Evolutionary conservation across 1,140 invertebrate genomes (phyloP), one percentile per base, ranked within the genome.

Genomic region (Bombus picipes): DNA sequence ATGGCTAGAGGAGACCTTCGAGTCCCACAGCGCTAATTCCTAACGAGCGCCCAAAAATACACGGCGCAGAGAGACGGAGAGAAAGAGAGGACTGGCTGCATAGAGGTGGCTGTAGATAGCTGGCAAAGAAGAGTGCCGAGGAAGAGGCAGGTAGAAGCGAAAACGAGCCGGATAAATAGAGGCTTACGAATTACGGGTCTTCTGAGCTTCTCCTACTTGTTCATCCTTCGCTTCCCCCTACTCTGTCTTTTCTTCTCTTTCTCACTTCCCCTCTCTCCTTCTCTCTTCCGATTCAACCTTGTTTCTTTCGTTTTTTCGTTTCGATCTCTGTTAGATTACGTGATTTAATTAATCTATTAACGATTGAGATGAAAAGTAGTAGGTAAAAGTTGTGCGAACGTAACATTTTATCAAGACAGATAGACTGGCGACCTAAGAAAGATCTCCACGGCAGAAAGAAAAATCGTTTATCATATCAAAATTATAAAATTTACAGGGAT

Each of bases 11-110:
- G 74, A 83, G 75, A 79, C 81, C 81, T 87, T 83, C 74, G 73
- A 73, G 80, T 65, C 37, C n/a, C 39, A 65, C 79, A 25, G 66
- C 43, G 81, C 81, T 83, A 87, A 87, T 78, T 87, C 85, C 81
- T 83, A 84, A 87, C 81, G 81, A 77, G 75, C 85, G 81, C 66
- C 85, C 85, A 87, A 87, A 87, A 87, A 87, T 87, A 87, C 43
- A 71, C 85, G 22, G 66, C 72, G 25, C 15, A 18, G 25, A 18
- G 72, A 62, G 80, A 70, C 53, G 39, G 12, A 57, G n/a, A 28
- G 72, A 74, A 15, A 32, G 39, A 32, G 41, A 74, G n/a, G 59
- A n/a, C 28, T 34, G 70, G n/a, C 34, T 53, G 71, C 57, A 34
- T 41, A 78, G 43, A 59, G n/a, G 25, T 5, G 76, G 34, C 66